Evolutionary conservation across 1,140 invertebrate genomes (phyloP).

Genomic region (Drosophila mauritiana): DNA sequence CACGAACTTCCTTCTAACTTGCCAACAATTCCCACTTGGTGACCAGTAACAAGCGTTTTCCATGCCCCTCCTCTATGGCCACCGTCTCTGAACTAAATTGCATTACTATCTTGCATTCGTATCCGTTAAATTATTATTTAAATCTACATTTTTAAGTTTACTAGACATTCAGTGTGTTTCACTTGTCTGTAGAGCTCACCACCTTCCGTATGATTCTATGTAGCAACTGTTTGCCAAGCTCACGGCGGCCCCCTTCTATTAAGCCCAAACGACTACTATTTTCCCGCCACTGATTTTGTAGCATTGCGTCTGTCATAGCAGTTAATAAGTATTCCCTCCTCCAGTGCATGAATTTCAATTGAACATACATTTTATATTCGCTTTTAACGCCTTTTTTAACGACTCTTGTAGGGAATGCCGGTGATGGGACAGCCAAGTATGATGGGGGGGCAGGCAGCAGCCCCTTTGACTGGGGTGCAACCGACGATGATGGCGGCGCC

Average conservation of each 20-base stretch:
- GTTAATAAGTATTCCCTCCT: conserved; percentile 35
- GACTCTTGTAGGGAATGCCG: conserved; percentile 81
- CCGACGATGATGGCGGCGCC: conserved; percentile 83
- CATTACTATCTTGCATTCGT: conserved; percentile 35
- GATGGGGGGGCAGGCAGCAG: conserved; percentile 73
- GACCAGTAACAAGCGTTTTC: conserved; percentile 10
- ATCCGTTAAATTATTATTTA: conserved; percentile 14
- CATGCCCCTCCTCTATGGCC: conserved; percentile 19
- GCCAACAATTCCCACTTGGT: conserved; percentile 18
- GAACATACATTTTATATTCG: background rate
- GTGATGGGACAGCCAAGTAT: conserved; percentile 77
- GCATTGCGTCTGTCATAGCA: conserved; percentile 58
- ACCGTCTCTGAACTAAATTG: conserved; percentile 36
- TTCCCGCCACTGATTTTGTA: conserved; percentile 48
- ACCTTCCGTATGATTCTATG: conserved; percentile 21
- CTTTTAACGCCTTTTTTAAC: conserved; percentile 25
- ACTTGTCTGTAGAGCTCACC: conserved; percentile 38
- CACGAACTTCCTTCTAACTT: conserved; percentile 18
- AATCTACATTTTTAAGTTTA: background rate
- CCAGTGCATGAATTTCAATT: conserved; percentile 57
- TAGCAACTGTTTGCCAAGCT: conserved; percentile 41
- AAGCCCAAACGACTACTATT: conserved; percentile 32
- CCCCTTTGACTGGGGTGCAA: conserved; percentile 84
- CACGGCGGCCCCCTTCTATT: conserved; percentile 21
- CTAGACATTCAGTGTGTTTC: conserved; percentile 13